These are phyloP conservation scores for Cheilosia soror DNA, from an alignment of 2,888 invertebrate species.

Conservation along the genomic window DNA sequence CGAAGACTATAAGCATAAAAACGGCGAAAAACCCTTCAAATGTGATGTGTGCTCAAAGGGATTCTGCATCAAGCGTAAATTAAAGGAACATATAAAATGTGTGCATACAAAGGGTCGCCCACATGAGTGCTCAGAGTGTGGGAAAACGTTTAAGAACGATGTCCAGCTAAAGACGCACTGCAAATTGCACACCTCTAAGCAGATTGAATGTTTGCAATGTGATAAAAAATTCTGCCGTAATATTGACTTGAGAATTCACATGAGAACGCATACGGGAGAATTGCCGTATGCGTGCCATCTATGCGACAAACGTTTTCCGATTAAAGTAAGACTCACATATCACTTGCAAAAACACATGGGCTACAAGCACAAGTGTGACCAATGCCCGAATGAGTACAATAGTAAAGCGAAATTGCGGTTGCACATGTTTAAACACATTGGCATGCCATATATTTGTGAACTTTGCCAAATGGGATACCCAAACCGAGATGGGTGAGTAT, in stretches of 20 bases:
- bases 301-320: conserved; percentile 77
- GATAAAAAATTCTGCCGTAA: conserved; percentile 76
- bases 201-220: conserved; percentile 76
- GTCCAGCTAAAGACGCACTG: conserved; percentile 76
- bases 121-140: conserved; percentile 76
- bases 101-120: conserved; percentile 62
- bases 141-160: conserved; percentile 76
- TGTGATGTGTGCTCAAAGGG: conserved; percentile 52
- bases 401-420: conserved; percentile 76
- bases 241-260: conserved; percentile 77
- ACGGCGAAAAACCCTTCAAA: conserved; percentile 39
- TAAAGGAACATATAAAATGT: conserved; percentile 45
- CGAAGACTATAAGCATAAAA: conserved; percentile 70
- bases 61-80: conserved; percentile 38
- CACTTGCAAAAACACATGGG: conserved; percentile 78
- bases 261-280: conserved; percentile 77
- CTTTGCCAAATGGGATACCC: conserved; percentile 51
- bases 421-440: conserved; percentile 78
- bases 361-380: conserved; percentile 74
- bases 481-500: conserved; percentile 53
- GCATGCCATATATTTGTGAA: conserved; percentile 77
- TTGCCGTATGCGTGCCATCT: conserved; percentile 77
- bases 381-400: conserved; percentile 76
- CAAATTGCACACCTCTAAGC: conserved; percentile 75
- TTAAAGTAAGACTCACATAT: conserved; percentile 77